Evolutionary conservation across 1,140 invertebrate species (phyloP).

Genomic region (Leptinotarsa lineolata): DNA sequence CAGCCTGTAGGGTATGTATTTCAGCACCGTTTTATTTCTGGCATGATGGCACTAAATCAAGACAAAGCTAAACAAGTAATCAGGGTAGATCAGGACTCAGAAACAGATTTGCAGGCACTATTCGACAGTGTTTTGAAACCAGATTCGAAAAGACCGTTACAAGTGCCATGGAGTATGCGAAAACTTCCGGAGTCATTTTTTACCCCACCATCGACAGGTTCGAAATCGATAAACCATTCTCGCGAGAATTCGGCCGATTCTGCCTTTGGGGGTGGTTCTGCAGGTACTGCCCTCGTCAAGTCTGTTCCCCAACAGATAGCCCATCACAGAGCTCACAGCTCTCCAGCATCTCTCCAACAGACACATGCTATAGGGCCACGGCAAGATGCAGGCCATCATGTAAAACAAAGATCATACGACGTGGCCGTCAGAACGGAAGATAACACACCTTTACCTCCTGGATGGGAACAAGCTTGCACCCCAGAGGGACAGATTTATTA

Average conservation of each 20-base stretch:
- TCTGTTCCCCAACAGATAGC: conserved; percentile 64
- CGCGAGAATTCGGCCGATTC: conserved; percentile 91
- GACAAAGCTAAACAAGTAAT: conserved; percentile 59
- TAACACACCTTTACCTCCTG: conserved; percentile 83
- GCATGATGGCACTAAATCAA: conserved; percentile 70
- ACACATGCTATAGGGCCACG: conserved; percentile 78
- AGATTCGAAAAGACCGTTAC: conserved; percentile 80
- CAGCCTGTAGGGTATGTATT: no score
- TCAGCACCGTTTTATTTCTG: neutral
- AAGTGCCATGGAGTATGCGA: conserved; percentile 91
- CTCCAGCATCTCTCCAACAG: conserved; percentile 91
- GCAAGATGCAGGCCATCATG: conserved; percentile 62
- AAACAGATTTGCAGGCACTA: conserved; percentile 89
- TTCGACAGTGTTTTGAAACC: conserved; percentile 93
- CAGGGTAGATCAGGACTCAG: conserved; percentile 86
- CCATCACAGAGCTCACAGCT: conserved; percentile 92
- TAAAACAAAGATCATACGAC: conserved; percentile 90
- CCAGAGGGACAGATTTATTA: conserved; percentile 77
- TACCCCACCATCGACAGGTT: conserved; percentile 77
- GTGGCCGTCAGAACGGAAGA: conserved; percentile 77
- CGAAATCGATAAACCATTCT: conserved; percentile 85
- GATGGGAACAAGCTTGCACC: conserved; percentile 94
- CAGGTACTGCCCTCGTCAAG: conserved; percentile 49
- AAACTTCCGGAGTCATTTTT: conserved; percentile 97
- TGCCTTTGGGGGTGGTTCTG: conserved; percentile 67